Evolutionary conservation across 2,113 vertebrate genomes (phyloP).

Genomic region (Dipodomys stephensi): DNA sequence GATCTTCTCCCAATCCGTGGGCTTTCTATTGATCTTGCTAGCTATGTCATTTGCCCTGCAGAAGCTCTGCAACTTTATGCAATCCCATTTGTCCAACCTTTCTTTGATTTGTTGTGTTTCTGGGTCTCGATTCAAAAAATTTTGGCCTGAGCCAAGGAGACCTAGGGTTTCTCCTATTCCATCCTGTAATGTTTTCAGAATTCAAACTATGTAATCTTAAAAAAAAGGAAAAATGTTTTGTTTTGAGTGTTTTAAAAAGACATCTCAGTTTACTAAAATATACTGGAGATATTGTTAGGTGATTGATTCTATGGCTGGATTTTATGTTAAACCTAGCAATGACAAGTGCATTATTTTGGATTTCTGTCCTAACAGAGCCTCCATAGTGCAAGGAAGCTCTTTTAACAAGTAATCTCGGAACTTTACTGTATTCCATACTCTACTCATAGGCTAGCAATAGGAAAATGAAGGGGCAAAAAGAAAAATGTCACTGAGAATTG

Average conservation of each 20-base stretch:
- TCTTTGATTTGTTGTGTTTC: too few relatives aligned
- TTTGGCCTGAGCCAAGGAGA: too few relatives aligned
- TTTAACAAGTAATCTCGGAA: constrained; percentile 7
- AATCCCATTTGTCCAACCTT: too few relatives aligned
- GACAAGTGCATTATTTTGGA: too few relatives aligned
- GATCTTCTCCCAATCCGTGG: too few relatives aligned
- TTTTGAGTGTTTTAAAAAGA: neutral
- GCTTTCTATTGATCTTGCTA: too few relatives aligned
- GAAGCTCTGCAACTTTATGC: too few relatives aligned
- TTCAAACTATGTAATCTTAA: neutral
- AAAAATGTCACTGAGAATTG: neutral
- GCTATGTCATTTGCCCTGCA: too few relatives aligned
- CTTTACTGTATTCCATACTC: neutral
- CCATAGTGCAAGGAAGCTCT: neutral
- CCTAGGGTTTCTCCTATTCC: too few relatives aligned
- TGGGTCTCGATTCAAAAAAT: too few relatives aligned
- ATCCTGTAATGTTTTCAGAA: too few relatives aligned
- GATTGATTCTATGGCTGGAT: neutral
- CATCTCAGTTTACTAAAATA: neutral
- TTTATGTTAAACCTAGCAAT: neutral
- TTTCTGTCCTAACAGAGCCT: neutral
- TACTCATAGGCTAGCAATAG: neutral
- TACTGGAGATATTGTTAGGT: neutral
- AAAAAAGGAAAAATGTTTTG: neutral
- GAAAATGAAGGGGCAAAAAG: neutral